Percentiles rank a stretch among this genome's conserved stretches.
phyloP scores from a whole-genome alignment of 2,113 vertebrate genomes.

The Ivindomyrus marchei region DNA sequence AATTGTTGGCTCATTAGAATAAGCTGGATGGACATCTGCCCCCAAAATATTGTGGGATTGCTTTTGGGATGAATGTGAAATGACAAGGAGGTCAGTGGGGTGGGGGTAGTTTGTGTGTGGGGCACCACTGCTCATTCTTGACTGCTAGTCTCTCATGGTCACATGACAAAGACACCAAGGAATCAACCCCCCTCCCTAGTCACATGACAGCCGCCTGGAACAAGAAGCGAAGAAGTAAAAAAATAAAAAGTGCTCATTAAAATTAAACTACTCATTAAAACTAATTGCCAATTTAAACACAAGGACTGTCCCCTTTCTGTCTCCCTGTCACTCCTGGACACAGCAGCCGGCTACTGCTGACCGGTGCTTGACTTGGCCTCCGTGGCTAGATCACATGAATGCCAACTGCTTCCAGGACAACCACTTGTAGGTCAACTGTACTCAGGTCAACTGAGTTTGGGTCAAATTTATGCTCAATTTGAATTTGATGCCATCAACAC shows the following conservation, averaged over 20 bases:
- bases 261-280: constrained; percentile 69
- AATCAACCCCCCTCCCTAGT: constrained; percentile 1
- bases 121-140: not conserved
- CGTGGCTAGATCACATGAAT: not conserved
- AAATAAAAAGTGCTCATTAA: constrained; percentile 57
- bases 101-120: not conserved
- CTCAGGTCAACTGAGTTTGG: not conserved
- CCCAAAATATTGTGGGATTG: constrained; percentile 13
- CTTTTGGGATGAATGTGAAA: constrained; percentile 37
- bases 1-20: constrained; percentile 54
- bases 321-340: constrained; percentile 33
- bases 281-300: constrained; percentile 62
- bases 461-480: not conserved
- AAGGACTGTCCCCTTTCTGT: constrained; percentile 39
- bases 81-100: constrained; percentile 40
- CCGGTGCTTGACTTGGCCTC: not conserved
- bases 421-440: not conserved
- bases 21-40: constrained; percentile 44
- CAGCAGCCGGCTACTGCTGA: not conserved
- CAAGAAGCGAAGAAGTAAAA: not conserved
- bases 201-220: not conserved
- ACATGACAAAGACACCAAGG: constrained; percentile 25
- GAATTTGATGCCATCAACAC: no score
- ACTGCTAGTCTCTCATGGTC: constrained; percentile 18
- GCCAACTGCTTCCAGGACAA: not conserved